Percentiles rank a stretch among this genome's conserved stretches.
Evolutionary conservation across 2,113 vertebrate species (phyloP).

Genomic region (Apteryx mantelli): DNA sequence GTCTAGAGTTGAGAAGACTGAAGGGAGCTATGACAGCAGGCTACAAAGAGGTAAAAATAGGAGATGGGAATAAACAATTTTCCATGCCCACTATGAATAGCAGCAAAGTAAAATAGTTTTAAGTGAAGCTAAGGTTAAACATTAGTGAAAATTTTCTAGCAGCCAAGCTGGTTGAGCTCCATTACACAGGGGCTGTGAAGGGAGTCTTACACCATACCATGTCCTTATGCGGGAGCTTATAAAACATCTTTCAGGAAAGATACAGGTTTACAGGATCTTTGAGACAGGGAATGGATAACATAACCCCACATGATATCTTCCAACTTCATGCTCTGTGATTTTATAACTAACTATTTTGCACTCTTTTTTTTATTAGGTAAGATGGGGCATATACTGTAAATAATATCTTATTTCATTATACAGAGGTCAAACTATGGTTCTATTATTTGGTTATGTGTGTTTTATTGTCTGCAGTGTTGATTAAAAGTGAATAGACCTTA

Average conservation of each 20-base stretch:
- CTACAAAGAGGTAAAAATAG: conserved; percentile 2
- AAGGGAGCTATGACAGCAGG: not conserved
- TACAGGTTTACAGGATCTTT: not conserved
- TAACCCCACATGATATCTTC: not conserved
- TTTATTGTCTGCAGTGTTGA: not conserved
- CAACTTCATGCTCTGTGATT: not conserved
- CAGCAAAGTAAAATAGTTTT: not conserved
- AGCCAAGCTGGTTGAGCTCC: not conserved
- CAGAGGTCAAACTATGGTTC: not conserved
- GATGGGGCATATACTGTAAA: not conserved
- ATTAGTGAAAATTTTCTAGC: not conserved
- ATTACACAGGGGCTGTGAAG: not conserved
- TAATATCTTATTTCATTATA: not conserved
- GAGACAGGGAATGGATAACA: not conserved
- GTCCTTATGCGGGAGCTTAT: not conserved
- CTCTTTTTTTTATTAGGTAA: not conserved
- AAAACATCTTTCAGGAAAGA: not conserved
- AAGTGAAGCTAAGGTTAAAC: not conserved
- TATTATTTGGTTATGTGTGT: not conserved
- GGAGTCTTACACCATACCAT: not conserved
- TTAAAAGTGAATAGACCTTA: not conserved
- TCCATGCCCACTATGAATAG: not conserved
- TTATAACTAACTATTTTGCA: not conserved
- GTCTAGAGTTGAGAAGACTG: conserved; percentile 8
- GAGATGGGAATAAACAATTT: not conserved